Base-by-base conservation (phyloP, 2,888 invertebrate species). In the Temnothorax unifasciatus region DNA sequence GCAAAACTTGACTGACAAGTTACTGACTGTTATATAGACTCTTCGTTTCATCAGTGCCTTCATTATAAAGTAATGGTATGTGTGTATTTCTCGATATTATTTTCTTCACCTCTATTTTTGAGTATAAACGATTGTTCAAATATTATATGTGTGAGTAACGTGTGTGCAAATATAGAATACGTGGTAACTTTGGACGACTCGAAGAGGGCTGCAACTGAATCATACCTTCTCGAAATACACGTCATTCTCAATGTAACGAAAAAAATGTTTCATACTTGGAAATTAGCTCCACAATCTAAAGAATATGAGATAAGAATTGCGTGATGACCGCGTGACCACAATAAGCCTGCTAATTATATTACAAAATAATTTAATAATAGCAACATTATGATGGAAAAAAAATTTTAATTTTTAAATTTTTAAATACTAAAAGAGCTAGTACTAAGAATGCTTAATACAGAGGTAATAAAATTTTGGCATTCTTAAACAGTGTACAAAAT, bases 181-280 rank as follows among this genome's bases (percentile, higher is more conserved):
- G 25, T 18, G 29, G 82, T 82, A 85, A 85, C 38, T 87, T 87
- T 89, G 66, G 76, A 41, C 29, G 1, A 34, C 11, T 54, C 47
- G 57, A 15, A 52, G 75, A 87, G 69, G 76, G n/a, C 18, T 44
- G 21, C 8, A 74, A 81, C 71, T 88, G 89, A 88, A 79, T 89
- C 89, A 87, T 52, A 21, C 44, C 47, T 88, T 83, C 84, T 41
- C 69, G 29, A 84, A 85, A 85, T 47, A 38, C 68, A 21, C 83
- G 83, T 87, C 84, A 82, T 34, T 81, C 59, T 87, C 64, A 83
- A 76, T 50, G 73, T 63, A 63, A 25, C 41, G 13, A 50, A 3
- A 29, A 29, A 29, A 29, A 29, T 29, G 29, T 29, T 29, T 29
- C 29, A 29, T 52, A 47, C 8, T 47, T 79, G n/a, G 61, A 81